Conservation (phyloP, 2,888 invertebrate species). For the Scelioninae gen. 1 region DNA sequence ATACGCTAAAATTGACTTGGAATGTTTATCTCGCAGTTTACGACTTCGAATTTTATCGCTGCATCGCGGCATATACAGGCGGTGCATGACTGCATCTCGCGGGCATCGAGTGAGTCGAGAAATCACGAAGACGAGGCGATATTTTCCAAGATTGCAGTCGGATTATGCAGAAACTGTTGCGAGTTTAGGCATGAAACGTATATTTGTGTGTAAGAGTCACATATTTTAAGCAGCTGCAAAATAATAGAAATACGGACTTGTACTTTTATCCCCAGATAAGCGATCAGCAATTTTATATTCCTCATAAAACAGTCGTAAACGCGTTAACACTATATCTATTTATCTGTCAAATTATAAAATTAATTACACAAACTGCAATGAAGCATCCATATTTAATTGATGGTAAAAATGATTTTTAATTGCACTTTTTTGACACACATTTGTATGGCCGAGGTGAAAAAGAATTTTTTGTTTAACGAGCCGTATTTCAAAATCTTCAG, state of each 20-base stretch:
- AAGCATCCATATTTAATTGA: conserved; percentile 3
- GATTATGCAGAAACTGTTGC: conserved; percentile 45
- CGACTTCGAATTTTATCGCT: conserved; percentile 53
- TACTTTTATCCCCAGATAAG: conserved; percentile 2
- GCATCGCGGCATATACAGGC: conserved; percentile 38
- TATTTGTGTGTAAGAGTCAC: background rate
- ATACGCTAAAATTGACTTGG: conserved; percentile 48
- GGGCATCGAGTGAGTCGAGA: conserved; percentile 56
- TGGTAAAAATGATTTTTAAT: conserved; percentile 11
- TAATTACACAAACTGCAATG: conserved; percentile 6
- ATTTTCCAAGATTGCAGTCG: conserved; percentile 50
- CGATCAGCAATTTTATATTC: conserved; percentile 4
- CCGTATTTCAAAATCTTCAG: conserved; percentile 23
- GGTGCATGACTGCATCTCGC: conserved; percentile 54
- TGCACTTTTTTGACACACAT: background rate
- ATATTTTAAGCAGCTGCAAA: conserved; percentile 24
- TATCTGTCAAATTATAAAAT: conserved; percentile 8
- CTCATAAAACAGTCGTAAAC: conserved; percentile 4
- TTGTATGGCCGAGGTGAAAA: background rate
- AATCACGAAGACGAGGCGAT: conserved; percentile 54
- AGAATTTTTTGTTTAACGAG: conserved; percentile 26
- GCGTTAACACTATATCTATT: background rate
- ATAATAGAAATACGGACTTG: conserved; percentile 40
- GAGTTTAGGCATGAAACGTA: conserved; percentile 27
- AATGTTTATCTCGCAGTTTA: conserved; percentile 50